These are phyloP conservation scores for Pentalonia nigronervosa DNA, from an alignment of 1,140 invertebrate species.

Conservation along the genomic window DNA sequence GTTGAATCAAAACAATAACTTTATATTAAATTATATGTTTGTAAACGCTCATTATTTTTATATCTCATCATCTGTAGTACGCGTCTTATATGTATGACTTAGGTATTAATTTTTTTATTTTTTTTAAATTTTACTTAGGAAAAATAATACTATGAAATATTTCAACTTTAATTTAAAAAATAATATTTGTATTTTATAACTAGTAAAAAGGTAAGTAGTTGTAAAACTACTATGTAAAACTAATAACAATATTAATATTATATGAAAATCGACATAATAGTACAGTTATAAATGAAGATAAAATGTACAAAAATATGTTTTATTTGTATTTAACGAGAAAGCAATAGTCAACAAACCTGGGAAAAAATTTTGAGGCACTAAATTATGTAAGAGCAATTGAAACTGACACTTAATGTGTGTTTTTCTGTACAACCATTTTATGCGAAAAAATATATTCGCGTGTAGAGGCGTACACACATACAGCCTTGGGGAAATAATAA, in stretches of 20 bases:
- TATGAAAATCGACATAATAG: background rate
- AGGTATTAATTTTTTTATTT: too few species aligned
- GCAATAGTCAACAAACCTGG: background rate
- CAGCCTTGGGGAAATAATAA: slow-evolving; percentile 32
- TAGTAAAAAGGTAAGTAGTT: too few species aligned
- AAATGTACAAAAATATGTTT: background rate
- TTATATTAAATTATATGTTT: too few species aligned
- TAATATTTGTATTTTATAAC: background rate
- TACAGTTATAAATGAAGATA: background rate
- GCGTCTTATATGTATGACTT: too few species aligned
- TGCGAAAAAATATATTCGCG: slow-evolving; percentile 15
- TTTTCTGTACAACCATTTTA: slow-evolving; percentile 32
- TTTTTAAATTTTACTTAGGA: too few species aligned
- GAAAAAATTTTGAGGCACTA: background rate
- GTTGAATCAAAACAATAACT: too few species aligned
- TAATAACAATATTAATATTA: background rate
- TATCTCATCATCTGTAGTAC: too few species aligned
- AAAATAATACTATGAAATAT: too few species aligned
- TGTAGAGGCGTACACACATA: background rate
- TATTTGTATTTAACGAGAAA: background rate
- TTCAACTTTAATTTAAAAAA: too few species aligned
- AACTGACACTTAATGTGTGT: slow-evolving; percentile 45
- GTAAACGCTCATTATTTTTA: too few species aligned
- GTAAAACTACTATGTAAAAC: too few species aligned
- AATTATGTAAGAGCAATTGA: slow-evolving; percentile 33